Evolutionary conservation across 1,140 invertebrate genomes (phyloP).

Genomic region (Macrosteles quadrilineatus): DNA sequence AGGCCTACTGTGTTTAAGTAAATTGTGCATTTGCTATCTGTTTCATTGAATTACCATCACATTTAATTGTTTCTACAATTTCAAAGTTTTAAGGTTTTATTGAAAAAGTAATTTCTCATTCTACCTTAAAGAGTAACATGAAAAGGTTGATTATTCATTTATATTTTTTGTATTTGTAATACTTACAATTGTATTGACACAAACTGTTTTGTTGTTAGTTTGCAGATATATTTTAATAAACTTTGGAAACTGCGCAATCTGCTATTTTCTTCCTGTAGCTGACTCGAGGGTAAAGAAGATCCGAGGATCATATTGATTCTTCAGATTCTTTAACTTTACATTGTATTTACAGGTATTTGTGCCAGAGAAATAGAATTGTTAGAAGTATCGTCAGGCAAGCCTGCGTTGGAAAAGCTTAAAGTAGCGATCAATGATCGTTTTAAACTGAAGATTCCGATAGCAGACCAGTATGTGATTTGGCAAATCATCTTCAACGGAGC

Average conservation of each 20-base stretch:
- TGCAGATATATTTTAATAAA: background rate
- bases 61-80: too few species aligned
- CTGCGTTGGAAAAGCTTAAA: constrained; percentile 13
- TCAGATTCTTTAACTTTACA: constrained; percentile 21
- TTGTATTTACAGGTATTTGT: constrained; percentile 31
- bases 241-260: background rate
- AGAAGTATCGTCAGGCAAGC: background rate
- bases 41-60: too few species aligned
- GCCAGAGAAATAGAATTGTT: constrained; percentile 19
- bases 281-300: background rate
- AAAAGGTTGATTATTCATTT: too few species aligned
- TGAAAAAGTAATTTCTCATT: too few species aligned
- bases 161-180: too few species aligned
- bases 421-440: constrained; percentile 13
- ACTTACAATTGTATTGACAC: too few species aligned
- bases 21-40: too few species aligned
- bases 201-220: background rate
- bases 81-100: too few species aligned
- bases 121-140: too few species aligned
- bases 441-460: constrained; percentile 22
- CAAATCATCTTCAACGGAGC: constrained; percentile 22
- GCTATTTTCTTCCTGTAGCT: background rate
- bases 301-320: background rate
- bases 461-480: constrained; percentile 12
- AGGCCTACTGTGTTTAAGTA: too few species aligned